Percentiles rank a stretch among this genome's conserved stretches.
phyloP scores from a whole-genome alignment of 2,888 invertebrate genomes.

The Drosophila meridiana region DNA sequence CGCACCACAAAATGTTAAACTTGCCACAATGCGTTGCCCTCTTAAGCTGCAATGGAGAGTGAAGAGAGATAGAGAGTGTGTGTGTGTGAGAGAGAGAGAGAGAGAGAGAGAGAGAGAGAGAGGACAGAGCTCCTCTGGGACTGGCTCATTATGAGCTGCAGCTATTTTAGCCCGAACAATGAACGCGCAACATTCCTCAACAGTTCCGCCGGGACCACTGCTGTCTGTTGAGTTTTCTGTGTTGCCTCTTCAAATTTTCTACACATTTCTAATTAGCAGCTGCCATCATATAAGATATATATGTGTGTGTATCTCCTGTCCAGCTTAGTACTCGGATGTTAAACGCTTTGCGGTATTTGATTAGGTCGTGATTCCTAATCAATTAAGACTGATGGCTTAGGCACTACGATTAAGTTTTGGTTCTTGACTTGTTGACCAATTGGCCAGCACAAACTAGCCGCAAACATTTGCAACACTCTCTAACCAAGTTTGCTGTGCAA shows the following conservation, averaged over 20 bases:
- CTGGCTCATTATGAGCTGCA: conserved; percentile 51
- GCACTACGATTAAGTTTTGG: conserved; percentile 14
- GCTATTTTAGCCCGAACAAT: conserved; percentile 41
- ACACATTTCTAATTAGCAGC: conserved; percentile 70
- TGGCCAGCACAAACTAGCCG: conserved; percentile 31
- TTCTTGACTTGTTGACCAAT: conserved; percentile 28
- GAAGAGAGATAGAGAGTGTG: neutral
- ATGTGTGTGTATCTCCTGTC: neutral
- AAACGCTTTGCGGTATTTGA: conserved; percentile 10
- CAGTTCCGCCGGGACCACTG: conserved; percentile 16
- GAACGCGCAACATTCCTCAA: conserved; percentile 20
- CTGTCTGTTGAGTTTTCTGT: conserved; percentile 36
- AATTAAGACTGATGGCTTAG: conserved; percentile 39
- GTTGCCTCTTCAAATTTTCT: conserved; percentile 64
- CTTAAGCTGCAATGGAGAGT: conserved; percentile 16
- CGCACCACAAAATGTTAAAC: conserved; percentile 44
- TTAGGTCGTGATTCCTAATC: conserved; percentile 36
- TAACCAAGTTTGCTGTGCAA: conserved; percentile 37
- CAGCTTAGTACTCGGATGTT: conserved; percentile 12
- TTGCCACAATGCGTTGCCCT: conserved; percentile 33
- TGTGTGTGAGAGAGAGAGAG: neutral
- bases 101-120: too few relatives aligned
- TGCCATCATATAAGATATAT: neutral
- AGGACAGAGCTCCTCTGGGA: conserved; percentile 4
- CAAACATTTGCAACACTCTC: conserved; percentile 51